These are phyloP conservation scores for Amblyornis subalaris DNA, from an alignment of 2,113 vertebrate species.

Conservation along the genomic window DNA sequence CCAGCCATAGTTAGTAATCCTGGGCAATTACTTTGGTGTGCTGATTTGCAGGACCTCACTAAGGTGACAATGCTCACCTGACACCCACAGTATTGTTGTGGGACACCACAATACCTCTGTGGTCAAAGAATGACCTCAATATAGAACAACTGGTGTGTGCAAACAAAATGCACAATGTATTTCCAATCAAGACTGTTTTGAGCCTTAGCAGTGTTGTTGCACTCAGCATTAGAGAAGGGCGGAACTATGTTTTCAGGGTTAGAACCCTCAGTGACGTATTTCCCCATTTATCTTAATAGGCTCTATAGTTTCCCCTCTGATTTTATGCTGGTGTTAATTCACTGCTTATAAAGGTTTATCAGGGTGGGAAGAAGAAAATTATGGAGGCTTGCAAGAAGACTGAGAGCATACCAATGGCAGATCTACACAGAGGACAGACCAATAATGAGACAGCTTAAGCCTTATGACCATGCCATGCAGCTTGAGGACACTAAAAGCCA, in stretches of 20 bases:
- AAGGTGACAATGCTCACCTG: neutral
- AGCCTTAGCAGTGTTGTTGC: neutral
- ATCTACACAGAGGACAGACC: neutral
- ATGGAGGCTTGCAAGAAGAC: neutral
- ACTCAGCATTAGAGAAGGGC: neutral
- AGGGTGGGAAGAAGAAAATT: neutral
- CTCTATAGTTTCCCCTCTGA: neutral
- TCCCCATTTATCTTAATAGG: neutral
- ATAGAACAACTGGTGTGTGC: neutral
- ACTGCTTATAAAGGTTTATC: neutral
- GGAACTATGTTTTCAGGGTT: neutral
- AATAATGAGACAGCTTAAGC: neutral
- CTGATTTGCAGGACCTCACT: neutral
- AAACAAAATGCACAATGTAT: neutral
- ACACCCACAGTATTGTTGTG: neutral
- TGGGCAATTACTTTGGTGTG: neutral
- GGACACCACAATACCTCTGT: neutral
- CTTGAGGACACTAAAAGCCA: neutral
- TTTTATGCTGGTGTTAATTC: neutral
- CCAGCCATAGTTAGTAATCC: neutral
- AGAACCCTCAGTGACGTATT: neutral
- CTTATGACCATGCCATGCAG: neutral
- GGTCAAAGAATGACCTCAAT: neutral
- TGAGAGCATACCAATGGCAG: neutral
- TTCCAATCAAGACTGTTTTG: neutral